Base-by-base conservation (phyloP, 1,140 invertebrate species). In the Arctopsyche grandis region DNA sequence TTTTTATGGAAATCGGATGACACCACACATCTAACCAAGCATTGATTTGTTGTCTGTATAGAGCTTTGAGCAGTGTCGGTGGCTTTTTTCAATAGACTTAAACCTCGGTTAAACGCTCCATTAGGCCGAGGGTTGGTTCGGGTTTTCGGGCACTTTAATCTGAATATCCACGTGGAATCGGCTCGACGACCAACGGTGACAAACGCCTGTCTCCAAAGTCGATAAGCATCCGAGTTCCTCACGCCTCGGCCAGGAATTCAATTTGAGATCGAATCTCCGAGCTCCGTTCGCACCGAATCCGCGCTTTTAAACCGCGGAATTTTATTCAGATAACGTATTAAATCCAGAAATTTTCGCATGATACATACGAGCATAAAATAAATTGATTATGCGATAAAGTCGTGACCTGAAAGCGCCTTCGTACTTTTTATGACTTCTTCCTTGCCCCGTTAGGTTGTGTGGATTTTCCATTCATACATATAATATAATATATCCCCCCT, bases 311-410 rank as follows among this genome's bases (percentile, higher is more conserved):
- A 10, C 48, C 48, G 48, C 10, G 16, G 3, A 16, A 52, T 12
- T 16, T 38, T 38, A 38, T 38, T 38, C 29, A 38, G 29, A 38
- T 38, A 38, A 38, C 29, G 29, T 38, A 38, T 38, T 38, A 38
- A 38, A 38, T 38, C 29, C 7, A 38, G 29, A 1, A 38, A 38
- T 38, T 38, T 38, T 38, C 29, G 29, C 29, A 38, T 38, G 29
- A 38, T 38, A 38, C 29, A 38, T 12, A 16, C 48, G 48, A 16
- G 12, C 48, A 16, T 52, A 52, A 66, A 66, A 66, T 66, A 66
- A 66, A 66, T 66, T 66, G 63, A 66, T 66, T 66, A 66, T 66
- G 22, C 24, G 10, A 52, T 66, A 66, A 66, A 66, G 63, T 66
- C 63, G 24, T 22, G 24, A 52, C 16, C 12, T 52, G 48, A 66